Base-by-base conservation (phyloP, 2,797 vertebrate genomes). In the Halcyon chelicuti region DNA sequence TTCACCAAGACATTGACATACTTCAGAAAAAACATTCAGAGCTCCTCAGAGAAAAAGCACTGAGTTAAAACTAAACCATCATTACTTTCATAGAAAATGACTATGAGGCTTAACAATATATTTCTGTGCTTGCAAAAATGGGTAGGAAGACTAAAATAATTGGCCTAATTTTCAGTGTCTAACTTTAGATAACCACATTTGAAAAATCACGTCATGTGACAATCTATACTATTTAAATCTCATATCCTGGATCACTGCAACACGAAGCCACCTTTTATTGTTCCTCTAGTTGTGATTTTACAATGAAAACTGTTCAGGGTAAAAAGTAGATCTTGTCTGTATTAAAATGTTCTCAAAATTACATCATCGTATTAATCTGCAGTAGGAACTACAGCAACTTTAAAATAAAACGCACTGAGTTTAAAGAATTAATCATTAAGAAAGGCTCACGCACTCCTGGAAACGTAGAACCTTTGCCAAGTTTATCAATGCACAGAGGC, bases 61-160 rank as follows among this genome's bases (percentile, higher is more conserved):
- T 7, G 60, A 52, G 57, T 92, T 93, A 92, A 93, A 97, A 94
- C 91, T 79, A 96, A 94, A 73, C 86, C 58, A 76, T 71, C 80
- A 73, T 67, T 88, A 88, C 83, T 79, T 79, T 72, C 79, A 90
- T 0, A 85, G 76, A 90, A 93, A 94, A 95, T 52, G 74, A 90
- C 16, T 42, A 79, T 9, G 57, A 92, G 68, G 54, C 55, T 90
- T 89, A 68, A 54, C 80, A 86, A 61, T 85, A 9, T 60, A 93
- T 77, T 94, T 95, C 70, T 71, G 79, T 87, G 90, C 93, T 93
- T 90, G 83, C 37, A 95, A 42, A 95, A 96, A 74, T 81, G 86
- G 80, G 92, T 79, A 94, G 61, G 61, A 77, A 94, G 96, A 95
- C 91, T 39, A 95, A 96, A 97, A 97, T 96, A 96, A 95, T 90